A percentile compares a stretch with the other conserved stretches of the same genome.
Conservation (phyloP, 2,888 invertebrate species). For the Rhagonycha lutea region DNA sequence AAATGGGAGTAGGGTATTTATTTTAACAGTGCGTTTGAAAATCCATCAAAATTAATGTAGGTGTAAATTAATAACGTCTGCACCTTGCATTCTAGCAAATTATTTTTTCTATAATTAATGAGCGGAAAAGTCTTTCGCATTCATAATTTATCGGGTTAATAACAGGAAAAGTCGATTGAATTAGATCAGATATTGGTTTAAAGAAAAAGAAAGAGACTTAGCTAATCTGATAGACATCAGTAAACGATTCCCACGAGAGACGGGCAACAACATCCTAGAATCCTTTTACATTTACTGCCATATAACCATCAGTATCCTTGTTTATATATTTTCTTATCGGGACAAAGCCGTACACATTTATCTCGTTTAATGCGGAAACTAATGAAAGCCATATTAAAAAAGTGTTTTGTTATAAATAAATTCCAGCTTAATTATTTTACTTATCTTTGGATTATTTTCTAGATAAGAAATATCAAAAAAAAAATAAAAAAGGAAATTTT, state of each 20-base stretch:
- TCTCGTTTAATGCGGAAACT: constrained; percentile 4
- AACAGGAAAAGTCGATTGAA: neutral
- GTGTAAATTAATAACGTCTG: neutral
- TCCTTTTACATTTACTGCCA: constrained; percentile 10
- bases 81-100: neutral
- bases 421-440: neutral
- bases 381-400: neutral
- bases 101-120: neutral
- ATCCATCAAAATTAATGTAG: neutral
- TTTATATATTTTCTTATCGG: constrained; percentile 19
- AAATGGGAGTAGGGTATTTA: neutral
- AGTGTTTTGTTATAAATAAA: neutral
- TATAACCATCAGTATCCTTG: constrained; percentile 20
- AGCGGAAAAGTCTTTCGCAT: neutral
- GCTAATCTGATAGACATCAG: constrained; percentile 27
- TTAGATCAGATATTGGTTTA: constrained; percentile 13
- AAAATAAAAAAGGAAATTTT: no score
- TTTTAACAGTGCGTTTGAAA: neutral
- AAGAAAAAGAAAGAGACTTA: constrained; percentile 11
- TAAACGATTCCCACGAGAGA: constrained; percentile 19
- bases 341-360: constrained; percentile 8
- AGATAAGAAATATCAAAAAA: neutral
- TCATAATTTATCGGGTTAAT: neutral
- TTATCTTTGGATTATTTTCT: neutral
- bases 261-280: constrained; percentile 9